These are phyloP conservation scores for Agonopterix subpropinquella DNA, from an alignment of 2,888 invertebrate genomes.

Conservation along the genomic window DNA sequence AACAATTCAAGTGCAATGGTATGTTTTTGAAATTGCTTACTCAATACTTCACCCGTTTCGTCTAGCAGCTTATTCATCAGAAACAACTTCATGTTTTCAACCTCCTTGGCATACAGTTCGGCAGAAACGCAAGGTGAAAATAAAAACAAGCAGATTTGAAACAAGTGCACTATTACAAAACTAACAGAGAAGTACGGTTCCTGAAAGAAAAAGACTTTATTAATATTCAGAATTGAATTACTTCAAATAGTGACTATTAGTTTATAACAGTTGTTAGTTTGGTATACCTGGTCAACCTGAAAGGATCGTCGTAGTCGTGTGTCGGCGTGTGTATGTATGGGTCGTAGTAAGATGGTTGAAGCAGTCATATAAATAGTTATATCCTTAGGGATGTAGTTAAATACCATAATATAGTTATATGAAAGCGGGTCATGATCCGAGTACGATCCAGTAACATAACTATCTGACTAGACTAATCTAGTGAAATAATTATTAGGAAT, in stretches of 20 bases:
- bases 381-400: neutral
- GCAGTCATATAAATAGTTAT: neutral
- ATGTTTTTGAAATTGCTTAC: neutral
- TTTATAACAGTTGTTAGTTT: neutral
- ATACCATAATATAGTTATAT: neutral
- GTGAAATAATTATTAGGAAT: too few species aligned
- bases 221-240: neutral
- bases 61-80: slow-evolving; percentile 45
- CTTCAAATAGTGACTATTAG: neutral
- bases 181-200: neutral
- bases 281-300: neutral
- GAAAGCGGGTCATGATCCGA: neutral
- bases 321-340: too few species aligned
- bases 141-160: slow-evolving; percentile 45
- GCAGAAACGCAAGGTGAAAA: slow-evolving; percentile 52
- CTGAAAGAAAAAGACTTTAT: neutral
- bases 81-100: slow-evolving; percentile 43
- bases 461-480: too few species aligned
- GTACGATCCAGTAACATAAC: neutral
- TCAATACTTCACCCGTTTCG: slow-evolving; percentile 31
- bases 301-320: too few species aligned
- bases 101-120: slow-evolving; percentile 46
- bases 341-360: neutral
- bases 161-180: slow-evolving; percentile 39
- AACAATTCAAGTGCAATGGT: neutral